phyloP scores from a whole-genome alignment of 2,113 vertebrate species.

The Dromas ardeola region DNA sequence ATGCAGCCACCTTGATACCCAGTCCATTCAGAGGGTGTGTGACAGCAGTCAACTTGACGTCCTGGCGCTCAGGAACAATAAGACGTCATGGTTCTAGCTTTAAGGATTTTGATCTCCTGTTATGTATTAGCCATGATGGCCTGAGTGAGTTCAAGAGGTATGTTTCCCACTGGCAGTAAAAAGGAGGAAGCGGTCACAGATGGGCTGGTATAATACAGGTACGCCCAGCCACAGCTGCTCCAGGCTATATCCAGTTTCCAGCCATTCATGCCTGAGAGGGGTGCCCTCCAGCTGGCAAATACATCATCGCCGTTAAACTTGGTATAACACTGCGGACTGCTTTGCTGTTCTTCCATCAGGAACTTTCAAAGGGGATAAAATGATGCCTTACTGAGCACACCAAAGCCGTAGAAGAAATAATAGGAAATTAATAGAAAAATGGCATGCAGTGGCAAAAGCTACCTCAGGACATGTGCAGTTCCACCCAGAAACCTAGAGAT shows the following conservation, averaged over 20 bases:
- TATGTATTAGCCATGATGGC: background rate
- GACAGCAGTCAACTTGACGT: background rate
- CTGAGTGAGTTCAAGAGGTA: background rate
- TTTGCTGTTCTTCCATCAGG: background rate
- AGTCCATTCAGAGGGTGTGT: background rate
- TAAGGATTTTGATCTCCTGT: background rate
- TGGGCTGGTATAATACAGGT: background rate
- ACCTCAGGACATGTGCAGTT: background rate
- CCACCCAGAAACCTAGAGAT: background rate
- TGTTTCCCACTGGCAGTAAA: background rate
- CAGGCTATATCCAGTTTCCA: background rate
- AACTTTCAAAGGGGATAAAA: background rate
- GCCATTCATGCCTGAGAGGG: background rate
- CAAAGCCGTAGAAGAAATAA: background rate
- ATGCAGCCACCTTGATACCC: background rate
- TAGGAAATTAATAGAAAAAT: background rate
- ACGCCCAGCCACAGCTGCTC: background rate
- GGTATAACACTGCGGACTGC: background rate
- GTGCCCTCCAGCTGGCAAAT: background rate
- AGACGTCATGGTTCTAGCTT: rapidly evolving
- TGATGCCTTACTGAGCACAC: background rate
- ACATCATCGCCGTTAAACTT: background rate
- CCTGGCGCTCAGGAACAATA: background rate
- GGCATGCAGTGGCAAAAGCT: background rate
- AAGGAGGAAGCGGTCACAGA: rapidly evolving